Percentiles rank a stretch among this genome's conserved stretches.
Conservation (phyloP, 2,888 invertebrate genomes). For the Escarpia spicata region DNA sequence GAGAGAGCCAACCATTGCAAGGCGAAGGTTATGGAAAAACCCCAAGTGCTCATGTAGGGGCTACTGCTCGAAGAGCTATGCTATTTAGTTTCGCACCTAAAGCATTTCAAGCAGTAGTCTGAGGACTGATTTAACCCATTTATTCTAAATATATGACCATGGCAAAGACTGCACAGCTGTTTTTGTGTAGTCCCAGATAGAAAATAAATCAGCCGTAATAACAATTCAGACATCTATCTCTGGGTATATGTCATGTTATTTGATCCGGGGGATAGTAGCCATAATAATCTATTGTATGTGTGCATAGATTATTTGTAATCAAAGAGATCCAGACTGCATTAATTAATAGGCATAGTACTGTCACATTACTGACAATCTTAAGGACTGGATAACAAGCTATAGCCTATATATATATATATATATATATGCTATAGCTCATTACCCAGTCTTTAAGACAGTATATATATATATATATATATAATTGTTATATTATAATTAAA, state of each 20-base stretch:
- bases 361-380: too few species aligned
- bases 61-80: neutral
- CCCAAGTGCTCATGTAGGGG: neutral
- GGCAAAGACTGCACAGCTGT: neutral
- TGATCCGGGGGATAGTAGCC: too few species aligned
- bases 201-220: neutral
- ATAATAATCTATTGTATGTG: too few species aligned
- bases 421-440: too few species aligned
- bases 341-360: too few species aligned
- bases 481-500: too few species aligned
- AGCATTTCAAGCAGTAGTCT: neutral
- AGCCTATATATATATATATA: too few species aligned
- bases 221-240: neutral
- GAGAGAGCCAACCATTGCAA: neutral
- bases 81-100: neutral
- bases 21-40: constrained; percentile 12
- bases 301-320: too few species aligned
- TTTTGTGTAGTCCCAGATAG: neutral
- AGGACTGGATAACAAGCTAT: too few species aligned
- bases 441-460: too few species aligned
- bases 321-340: too few species aligned
- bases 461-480: too few species aligned
- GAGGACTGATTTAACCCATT: neutral
- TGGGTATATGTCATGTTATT: neutral
- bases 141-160: neutral